phyloP scores from a whole-genome alignment of 2,797 vertebrate genomes.

The Onychomys leucogaster region DNA sequence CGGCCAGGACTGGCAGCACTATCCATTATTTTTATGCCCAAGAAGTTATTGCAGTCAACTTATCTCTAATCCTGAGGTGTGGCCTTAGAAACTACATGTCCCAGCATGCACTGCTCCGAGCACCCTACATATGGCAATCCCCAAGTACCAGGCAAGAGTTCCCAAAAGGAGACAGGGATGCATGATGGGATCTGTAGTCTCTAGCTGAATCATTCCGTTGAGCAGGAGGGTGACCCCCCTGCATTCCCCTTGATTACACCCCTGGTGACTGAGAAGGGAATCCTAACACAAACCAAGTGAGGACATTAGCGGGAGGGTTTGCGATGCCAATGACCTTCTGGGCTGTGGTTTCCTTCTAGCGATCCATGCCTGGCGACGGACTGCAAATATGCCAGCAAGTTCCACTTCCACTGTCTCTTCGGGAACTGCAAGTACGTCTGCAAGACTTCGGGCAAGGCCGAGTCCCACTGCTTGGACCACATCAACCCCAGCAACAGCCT shows the following conservation, averaged over 20 bases:
- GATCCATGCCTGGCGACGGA: constrained; percentile 98
- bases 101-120: constrained; percentile 75
- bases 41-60: constrained; percentile 68
- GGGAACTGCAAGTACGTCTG: constrained; percentile 99
- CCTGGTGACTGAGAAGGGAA: not conserved
- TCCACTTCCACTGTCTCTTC: constrained; percentile 99
- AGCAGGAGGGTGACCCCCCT: constrained; percentile 7
- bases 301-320: not conserved
- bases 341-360: constrained; percentile 89
- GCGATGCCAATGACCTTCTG: constrained; percentile 78
- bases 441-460: constrained; percentile 99
- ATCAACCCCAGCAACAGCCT: constrained; percentile 99
- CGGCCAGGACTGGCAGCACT: constrained; percentile 72
- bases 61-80: constrained; percentile 72
- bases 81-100: constrained; percentile 75
- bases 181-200: constrained; percentile 78
- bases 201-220: constrained; percentile 20
- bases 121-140: constrained; percentile 54
- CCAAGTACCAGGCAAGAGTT: constrained; percentile 63
- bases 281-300: not conserved
- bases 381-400: constrained; percentile 99
- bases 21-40: constrained; percentile 69
- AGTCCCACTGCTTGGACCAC: constrained; percentile 99
- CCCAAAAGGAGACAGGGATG: constrained; percentile 60
- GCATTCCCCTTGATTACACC: not conserved